Evolutionary conservation across 2,113 vertebrate species (phyloP), one percentile per base, ranked within the genome.

Genomic region (Triplophysa rosa): DNA sequence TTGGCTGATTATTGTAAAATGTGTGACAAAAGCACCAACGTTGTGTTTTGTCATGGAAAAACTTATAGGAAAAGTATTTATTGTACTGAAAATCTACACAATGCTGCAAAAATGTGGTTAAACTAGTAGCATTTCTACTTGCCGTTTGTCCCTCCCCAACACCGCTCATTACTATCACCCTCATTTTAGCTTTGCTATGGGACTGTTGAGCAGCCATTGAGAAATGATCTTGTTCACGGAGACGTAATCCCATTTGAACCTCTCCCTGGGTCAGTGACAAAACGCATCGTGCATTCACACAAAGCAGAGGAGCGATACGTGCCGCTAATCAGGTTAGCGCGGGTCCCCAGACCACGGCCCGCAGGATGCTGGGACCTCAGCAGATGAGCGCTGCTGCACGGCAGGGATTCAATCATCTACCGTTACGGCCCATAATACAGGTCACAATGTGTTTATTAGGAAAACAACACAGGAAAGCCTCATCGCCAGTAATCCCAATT

Each of bases 191-290:
- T 76, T 52, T 54, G 62, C 62, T 9, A 23, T 61, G 13, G 19
- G 37, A 67, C 54, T 52, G 70, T 71, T 59, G 70, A 59, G 13
- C 47, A 58, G 80, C 77, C 65, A 84, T 80, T 82, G 77, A 74
- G 54, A 62, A 81, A 14, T 64, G 10, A 58, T 80, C 56, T 64
- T 42, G 67, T 82, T 82, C 85, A 74, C 23, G 81, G 79, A 64
- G 67, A 80, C 74, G 19, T 84, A 86, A 86, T 84, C 82, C 74
- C 75, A 85, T 86, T 84, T 84, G 68, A 86, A 87, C 75, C 78
- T 78, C 67, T 47, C 59, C 63, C 71, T 65, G 47, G 78, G 78
- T 81, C 82, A 78, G 45, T 68, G 58, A 78, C 73, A 85, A 84
- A 82, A 85, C 47, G 45, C 78, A 69, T 40, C 58, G 54, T 16